phyloP scores from a whole-genome alignment of 2,888 invertebrate genomes.

The Mechanitis messenoides region DNA sequence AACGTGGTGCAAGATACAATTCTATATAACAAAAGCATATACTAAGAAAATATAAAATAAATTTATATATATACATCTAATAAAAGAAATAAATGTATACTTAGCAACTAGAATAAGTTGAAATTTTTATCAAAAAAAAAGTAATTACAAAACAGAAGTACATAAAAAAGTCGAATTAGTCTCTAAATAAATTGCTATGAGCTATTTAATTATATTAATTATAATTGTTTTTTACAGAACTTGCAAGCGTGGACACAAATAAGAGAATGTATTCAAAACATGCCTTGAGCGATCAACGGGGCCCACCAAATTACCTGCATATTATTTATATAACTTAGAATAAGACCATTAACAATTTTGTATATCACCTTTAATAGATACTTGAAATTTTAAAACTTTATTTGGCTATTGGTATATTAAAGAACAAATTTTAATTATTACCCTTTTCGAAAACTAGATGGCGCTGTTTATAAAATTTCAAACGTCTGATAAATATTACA shows the following conservation, averaged over 20 bases:
- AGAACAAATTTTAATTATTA: constrained; percentile 6
- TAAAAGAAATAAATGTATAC: too few relatives aligned
- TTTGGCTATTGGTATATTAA: constrained; percentile 14
- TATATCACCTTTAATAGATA: constrained; percentile 45
- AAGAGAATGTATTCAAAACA: constrained; percentile 83
- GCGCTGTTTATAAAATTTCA: constrained; percentile 6
- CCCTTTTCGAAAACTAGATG: not conserved
- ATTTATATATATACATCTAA: too few relatives aligned
- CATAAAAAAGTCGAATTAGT: too few relatives aligned
- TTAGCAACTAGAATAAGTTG: too few relatives aligned
- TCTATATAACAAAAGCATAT: too few relatives aligned
- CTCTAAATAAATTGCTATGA: too few relatives aligned
- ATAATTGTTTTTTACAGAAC: constrained; percentile 67
- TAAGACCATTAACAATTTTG: constrained; percentile 39
- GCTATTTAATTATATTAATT: not conserved
- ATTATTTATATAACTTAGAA: constrained; percentile 20
- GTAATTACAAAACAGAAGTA: too few relatives aligned
- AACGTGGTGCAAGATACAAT: too few relatives aligned
- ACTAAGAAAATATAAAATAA: too few relatives aligned
- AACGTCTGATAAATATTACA: not conserved
- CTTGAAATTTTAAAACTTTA: constrained; percentile 21
- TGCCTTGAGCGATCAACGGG: constrained; percentile 70
- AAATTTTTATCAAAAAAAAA: too few relatives aligned
- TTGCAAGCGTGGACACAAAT: constrained; percentile 87
- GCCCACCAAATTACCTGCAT: constrained; percentile 41